phyloP scores from a whole-genome alignment of 2,797 vertebrate species.

The Botia kubotai region DNA sequence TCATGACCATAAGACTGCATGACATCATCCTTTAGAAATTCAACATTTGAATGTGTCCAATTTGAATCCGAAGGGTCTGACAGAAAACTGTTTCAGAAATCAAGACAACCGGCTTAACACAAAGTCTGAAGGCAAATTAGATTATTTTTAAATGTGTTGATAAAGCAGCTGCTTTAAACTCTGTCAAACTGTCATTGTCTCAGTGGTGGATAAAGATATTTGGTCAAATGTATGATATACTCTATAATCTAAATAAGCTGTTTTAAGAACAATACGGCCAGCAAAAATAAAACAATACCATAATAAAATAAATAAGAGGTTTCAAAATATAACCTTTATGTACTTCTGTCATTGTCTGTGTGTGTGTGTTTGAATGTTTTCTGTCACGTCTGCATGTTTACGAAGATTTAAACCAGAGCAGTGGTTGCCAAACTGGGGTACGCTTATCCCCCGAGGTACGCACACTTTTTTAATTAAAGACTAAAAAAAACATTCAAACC shows the following conservation, averaged over 20 bases:
- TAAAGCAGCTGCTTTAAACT: slow-evolving; percentile 1
- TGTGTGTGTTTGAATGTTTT: neutral
- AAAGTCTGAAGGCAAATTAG: neutral
- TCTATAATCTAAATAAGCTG: neutral
- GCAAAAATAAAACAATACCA: neutral
- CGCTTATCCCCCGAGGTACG: neutral
- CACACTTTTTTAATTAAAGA: neutral
- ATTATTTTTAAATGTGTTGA: neutral
- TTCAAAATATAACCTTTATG: neutral
- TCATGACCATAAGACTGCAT: slow-evolving; percentile 50
- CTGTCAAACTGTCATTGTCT: neutral
- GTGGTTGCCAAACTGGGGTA: neutral
- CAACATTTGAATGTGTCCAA: slow-evolving; percentile 34
- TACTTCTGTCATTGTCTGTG: neutral
- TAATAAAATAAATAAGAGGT: neutral
- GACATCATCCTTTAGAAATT: slow-evolving; percentile 52
- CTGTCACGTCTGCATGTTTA: neutral
- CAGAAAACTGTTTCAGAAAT: slow-evolving; percentile 12
- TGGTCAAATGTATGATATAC: neutral
- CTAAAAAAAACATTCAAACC: neutral
- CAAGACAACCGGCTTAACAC: neutral
- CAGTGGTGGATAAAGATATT: neutral
- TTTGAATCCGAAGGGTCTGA: slow-evolving; percentile 62
- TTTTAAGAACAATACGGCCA: no score
- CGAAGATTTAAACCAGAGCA: neutral